phyloP scores from a whole-genome alignment of 2,888 invertebrate genomes.

The Hylaea fasciaria region DNA sequence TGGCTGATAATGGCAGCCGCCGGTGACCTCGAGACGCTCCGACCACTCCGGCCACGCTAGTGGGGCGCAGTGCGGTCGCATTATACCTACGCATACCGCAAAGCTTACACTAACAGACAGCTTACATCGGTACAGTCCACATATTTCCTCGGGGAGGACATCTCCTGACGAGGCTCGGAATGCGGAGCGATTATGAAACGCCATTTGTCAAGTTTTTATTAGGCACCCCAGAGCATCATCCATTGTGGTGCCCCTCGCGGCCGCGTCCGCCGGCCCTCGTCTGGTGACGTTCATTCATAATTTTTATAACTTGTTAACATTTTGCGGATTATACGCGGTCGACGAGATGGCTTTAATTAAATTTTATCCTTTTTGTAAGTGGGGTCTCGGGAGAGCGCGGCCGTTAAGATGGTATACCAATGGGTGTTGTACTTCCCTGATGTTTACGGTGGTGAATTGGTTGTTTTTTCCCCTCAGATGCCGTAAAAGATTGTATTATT shows the following conservation, averaged over 20 bases:
- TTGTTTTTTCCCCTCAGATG: too few species aligned
- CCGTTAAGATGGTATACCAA: background rate
- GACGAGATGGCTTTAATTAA: conserved; percentile 60
- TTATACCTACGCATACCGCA: conserved; percentile 7
- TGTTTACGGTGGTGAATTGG: background rate
- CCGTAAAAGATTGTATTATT: too few species aligned
- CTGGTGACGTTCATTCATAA: conserved; percentile 78
- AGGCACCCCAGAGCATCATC: conserved; percentile 74
- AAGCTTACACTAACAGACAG: conserved; percentile 5
- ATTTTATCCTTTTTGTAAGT: conserved; percentile 46
- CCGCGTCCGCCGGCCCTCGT: conserved; percentile 65
- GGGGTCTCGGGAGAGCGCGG: conserved; percentile 3
- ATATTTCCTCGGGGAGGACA: conserved; percentile 71
- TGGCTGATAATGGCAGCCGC: conserved; percentile 20
- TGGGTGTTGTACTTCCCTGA: background rate
- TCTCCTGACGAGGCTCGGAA: conserved; percentile 77
- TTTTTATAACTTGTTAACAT: conserved; percentile 82
- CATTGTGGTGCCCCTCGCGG: conserved; percentile 65
- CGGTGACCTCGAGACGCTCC: conserved; percentile 15
- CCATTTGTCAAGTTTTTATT: conserved; percentile 86
- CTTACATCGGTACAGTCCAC: conserved; percentile 42
- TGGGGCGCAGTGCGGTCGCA: conserved; percentile 15
- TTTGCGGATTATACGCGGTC: conserved; percentile 57
- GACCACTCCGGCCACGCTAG: conserved; percentile 13
- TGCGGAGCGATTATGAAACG: conserved; percentile 82